Percentiles rank a stretch among this genome's conserved stretches.
Conservation (phyloP, 1,140 invertebrate species). For the Ditylenchus dipsaci region DNA sequence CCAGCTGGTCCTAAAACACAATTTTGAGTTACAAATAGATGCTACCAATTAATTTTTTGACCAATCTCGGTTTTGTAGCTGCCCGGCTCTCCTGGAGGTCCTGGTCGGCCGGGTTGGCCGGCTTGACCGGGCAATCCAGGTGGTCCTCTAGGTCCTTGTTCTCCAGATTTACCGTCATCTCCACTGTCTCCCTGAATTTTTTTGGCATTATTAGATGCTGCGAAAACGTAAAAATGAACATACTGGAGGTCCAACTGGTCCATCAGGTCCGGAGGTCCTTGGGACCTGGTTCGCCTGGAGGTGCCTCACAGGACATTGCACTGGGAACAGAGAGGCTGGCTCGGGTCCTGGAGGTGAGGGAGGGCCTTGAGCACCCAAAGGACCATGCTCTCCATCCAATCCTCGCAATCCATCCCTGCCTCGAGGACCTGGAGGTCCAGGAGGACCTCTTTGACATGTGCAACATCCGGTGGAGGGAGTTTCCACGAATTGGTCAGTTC, state of each 20-base stretch:
- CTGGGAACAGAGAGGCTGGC: slow-evolving; percentile 36
- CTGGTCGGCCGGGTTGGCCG: slow-evolving; percentile 39
- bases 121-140: slow-evolving; percentile 34
- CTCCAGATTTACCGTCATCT: slow-evolving; percentile 43
- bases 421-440: slow-evolving; percentile 38
- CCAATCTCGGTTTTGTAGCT: slow-evolving; percentile 38
- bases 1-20: slow-evolving; percentile 11
- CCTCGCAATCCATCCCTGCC: slow-evolving; percentile 42
- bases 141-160: slow-evolving; percentile 40
- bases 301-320: slow-evolving; percentile 50
- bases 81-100: slow-evolving; percentile 41
- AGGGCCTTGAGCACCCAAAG: slow-evolving; percentile 41
- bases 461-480: slow-evolving; percentile 51
- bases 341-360: slow-evolving; percentile 42
- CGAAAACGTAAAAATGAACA: background rate
- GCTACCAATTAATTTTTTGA: background rate
- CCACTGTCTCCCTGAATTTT: slow-evolving; percentile 25
- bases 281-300: slow-evolving; percentile 30
- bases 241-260: slow-evolving; percentile 33
- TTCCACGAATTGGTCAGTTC: slow-evolving; percentile 48
- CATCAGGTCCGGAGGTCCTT: slow-evolving; percentile 18
- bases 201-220: slow-evolving; percentile 1
- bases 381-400: slow-evolving; percentile 45
- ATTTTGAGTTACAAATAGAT: background rate
- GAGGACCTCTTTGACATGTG: slow-evolving; percentile 44